A percentile compares a stretch with the other conserved stretches of the same genome.
Evolutionary conservation across 2,113 vertebrate genomes (phyloP).

Genomic region (Emberiza fucata): DNA sequence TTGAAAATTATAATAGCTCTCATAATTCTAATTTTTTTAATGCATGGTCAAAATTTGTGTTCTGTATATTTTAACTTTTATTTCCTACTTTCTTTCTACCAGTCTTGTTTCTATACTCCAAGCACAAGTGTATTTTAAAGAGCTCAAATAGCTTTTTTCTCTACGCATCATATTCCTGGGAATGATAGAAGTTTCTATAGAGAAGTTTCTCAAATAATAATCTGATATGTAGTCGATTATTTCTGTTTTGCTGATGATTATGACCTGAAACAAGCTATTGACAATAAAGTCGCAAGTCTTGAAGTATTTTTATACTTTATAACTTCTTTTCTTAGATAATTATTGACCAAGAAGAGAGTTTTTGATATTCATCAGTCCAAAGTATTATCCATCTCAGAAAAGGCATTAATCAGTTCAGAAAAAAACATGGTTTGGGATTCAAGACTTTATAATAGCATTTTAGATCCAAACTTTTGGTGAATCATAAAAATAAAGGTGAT

Average conservation of each 20-base stretch:
- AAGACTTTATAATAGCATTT: background rate
- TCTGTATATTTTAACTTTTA: background rate
- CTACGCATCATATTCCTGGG: background rate
- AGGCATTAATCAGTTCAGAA: background rate
- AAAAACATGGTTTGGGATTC: background rate
- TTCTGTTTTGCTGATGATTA: background rate
- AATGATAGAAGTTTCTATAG: background rate
- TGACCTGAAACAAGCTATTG: background rate
- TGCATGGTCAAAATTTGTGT: background rate
- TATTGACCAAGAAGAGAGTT: background rate
- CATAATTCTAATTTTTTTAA: background rate
- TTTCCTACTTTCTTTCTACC: background rate
- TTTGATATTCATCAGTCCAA: background rate
- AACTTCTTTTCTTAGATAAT: background rate
- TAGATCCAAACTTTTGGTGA: background rate
- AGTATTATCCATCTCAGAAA: background rate
- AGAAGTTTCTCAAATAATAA: background rate
- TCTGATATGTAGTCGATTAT: background rate
- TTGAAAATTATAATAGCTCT: background rate
- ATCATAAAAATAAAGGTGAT: background rate
- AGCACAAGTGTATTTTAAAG: background rate
- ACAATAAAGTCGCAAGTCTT: background rate
- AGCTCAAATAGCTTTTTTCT: background rate
- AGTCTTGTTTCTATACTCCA: background rate
- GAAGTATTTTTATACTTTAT: background rate